Conservation (phyloP, 2,797 vertebrate species). For the Carcharodon carcharias region DNA sequence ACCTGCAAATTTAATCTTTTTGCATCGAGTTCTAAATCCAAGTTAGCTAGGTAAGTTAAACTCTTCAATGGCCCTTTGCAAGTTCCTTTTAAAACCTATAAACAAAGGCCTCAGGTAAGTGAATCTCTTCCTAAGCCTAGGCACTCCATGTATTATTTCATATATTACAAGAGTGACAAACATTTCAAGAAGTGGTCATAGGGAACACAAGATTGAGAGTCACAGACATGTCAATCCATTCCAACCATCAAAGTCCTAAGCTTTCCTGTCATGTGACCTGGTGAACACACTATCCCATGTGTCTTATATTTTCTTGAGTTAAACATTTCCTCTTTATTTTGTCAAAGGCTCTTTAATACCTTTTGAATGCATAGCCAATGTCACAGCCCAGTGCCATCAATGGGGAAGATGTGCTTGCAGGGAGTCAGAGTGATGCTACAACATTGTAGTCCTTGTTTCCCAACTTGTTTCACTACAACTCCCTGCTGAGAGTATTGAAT, state of each 20-base stretch:
- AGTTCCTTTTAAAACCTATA: no score
- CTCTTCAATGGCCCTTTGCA: no score
- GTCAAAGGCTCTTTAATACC: background rate
- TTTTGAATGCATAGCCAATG: background rate
- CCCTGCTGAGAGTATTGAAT: constrained; percentile 6
- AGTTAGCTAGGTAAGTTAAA: no score
- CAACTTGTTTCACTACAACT: background rate
- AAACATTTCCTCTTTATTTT: background rate
- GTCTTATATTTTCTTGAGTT: background rate
- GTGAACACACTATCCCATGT: background rate
- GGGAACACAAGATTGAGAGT: background rate
- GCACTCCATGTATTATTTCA: no score
- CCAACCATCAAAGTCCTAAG: background rate
- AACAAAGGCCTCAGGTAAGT: no score
- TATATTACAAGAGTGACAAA: no score
- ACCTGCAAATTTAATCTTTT: no score
- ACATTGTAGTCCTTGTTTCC: background rate
- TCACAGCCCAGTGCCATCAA: background rate
- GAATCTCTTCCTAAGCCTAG: no score
- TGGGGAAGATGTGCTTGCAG: background rate
- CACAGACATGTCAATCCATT: background rate
- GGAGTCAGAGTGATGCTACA: background rate
- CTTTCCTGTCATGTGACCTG: background rate
- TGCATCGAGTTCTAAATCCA: no score
- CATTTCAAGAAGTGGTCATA: no score